phyloP scores from a whole-genome alignment of 2,797 vertebrate species.

The Heterohyrax brucei region DNA sequence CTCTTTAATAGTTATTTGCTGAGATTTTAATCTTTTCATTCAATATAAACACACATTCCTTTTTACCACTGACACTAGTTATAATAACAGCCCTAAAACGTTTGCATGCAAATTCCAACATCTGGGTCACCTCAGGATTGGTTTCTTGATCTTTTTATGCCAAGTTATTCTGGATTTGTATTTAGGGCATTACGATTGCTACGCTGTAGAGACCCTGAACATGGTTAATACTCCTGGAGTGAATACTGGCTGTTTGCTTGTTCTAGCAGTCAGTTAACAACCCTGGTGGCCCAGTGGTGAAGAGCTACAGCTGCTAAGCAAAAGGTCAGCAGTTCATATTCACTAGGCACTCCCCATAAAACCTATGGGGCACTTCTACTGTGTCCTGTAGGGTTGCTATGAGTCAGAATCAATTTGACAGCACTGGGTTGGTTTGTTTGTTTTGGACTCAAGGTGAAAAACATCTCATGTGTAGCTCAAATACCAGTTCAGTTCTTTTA shows the following conservation, averaged over 20 bases:
- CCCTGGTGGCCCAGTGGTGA: too few relatives aligned
- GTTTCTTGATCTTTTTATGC: not conserved
- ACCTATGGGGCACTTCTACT: too few relatives aligned
- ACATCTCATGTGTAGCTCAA: not conserved
- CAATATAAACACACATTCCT: slow-evolving; percentile 6
- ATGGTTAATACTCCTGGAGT: not conserved
- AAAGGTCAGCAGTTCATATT: too few relatives aligned
- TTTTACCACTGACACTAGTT: not conserved
- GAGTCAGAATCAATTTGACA: too few relatives aligned
- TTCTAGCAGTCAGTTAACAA: not conserved
- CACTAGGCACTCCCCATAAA: too few relatives aligned
- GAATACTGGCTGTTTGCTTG: not conserved
- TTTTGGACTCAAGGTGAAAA: not conserved
- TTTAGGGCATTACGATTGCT: not conserved
- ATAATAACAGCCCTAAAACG: slow-evolving; percentile 46
- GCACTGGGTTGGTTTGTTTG: too few relatives aligned
- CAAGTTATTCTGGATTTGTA: not conserved
- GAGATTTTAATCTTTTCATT: slow-evolving; percentile 40
- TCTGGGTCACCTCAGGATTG: not conserved
- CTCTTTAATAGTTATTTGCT: not conserved
- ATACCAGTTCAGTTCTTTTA: slow-evolving; percentile 25
- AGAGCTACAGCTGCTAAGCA: too few relatives aligned
- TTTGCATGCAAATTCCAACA: slow-evolving; percentile 36
- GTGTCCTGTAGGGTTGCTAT: too few relatives aligned
- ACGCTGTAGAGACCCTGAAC: not conserved